phyloP scores from a whole-genome alignment of 2,113 vertebrate species.

The Cyphomyrus discorhynchus region DNA sequence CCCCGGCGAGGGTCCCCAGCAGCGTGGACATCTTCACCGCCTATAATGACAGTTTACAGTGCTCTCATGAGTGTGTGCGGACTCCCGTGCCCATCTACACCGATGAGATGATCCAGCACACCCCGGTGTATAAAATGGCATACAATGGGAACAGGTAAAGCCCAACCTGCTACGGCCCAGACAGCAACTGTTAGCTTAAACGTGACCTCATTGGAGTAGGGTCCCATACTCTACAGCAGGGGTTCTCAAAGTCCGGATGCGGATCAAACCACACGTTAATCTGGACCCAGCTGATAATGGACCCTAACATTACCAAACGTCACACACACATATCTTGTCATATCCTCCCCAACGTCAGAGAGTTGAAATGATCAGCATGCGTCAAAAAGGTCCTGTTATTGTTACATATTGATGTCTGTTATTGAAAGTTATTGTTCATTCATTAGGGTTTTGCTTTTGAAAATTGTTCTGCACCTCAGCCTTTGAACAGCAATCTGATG shows the following conservation, averaged over 20 bases:
- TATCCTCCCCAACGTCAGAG: background rate
- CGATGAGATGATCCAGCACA: constrained; percentile 82
- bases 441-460: background rate
- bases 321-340: background rate
- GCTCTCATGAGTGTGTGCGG: constrained; percentile 90
- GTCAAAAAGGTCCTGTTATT: background rate
- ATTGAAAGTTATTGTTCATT: background rate
- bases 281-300: background rate
- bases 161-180: background rate
- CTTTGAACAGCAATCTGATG: background rate
- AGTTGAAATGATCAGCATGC: background rate
- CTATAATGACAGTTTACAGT: constrained; percentile 94
- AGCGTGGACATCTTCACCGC: constrained; percentile 96
- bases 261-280: background rate
- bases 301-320: background rate
- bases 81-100: constrained; percentile 80
- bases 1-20: constrained; percentile 84
- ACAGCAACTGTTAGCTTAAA: background rate
- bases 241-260: background rate
- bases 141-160: constrained; percentile 93
- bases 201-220: background rate
- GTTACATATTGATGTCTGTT: background rate
- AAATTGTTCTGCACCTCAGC: background rate
- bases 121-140: constrained; percentile 80
- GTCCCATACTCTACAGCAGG: background rate